phyloP scores from a whole-genome alignment of 2,113 vertebrate species.

The Petrocephalus zakoni region DNA sequence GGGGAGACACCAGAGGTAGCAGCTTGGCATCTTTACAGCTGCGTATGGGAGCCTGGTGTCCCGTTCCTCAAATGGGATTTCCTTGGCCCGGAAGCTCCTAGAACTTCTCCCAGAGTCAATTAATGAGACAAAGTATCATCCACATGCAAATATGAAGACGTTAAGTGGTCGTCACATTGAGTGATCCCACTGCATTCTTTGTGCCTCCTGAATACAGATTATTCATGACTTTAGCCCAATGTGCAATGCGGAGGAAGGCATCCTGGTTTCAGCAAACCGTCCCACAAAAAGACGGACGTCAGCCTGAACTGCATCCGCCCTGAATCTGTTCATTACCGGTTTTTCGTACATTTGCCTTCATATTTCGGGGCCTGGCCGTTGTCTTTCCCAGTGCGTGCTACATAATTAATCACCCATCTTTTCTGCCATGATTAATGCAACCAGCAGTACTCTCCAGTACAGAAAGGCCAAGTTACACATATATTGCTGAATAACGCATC shows the following conservation, averaged over 20 bases:
- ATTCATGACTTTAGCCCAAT: slow-evolving; percentile 21
- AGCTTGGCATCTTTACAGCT: background rate
- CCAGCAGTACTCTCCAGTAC: background rate
- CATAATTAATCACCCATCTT: slow-evolving; percentile 36
- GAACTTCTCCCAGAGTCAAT: background rate
- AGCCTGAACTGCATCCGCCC: background rate
- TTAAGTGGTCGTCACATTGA: slow-evolving; percentile 44
- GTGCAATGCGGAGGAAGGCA: slow-evolving; percentile 6
- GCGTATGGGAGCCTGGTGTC: background rate
- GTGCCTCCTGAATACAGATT: slow-evolving; percentile 35
- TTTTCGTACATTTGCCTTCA: slow-evolving; percentile 18
- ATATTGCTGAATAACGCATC: slow-evolving; percentile 40
- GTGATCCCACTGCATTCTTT: slow-evolving; percentile 31
- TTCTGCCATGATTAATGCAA: slow-evolving; percentile 8
- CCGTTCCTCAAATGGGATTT: background rate
- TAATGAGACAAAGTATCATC: slow-evolving; percentile 25
- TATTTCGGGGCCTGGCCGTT: slow-evolving; percentile 18
- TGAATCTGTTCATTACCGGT: background rate
- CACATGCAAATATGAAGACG: slow-evolving; percentile 46
- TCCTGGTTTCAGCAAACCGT: background rate
- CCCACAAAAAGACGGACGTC: background rate
- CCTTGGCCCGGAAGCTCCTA: background rate
- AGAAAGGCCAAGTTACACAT: slow-evolving; percentile 26
- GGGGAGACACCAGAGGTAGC: background rate
- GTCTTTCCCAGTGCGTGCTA: slow-evolving; percentile 18